Base-by-base conservation (phyloP, 2,888 invertebrate genomes). In the Luperina nickerlii region DNA sequence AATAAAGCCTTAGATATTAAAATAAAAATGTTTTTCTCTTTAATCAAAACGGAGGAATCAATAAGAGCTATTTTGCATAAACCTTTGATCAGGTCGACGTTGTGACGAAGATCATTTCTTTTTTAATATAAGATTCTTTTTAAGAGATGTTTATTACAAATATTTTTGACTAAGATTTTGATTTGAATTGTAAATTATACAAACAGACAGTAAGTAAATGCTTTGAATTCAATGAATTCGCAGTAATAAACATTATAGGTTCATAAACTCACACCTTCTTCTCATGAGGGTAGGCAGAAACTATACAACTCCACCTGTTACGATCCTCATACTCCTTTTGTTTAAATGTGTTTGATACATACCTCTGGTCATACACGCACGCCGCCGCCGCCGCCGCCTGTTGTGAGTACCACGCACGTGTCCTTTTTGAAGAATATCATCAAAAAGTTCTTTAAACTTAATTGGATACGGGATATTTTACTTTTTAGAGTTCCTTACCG, bases 11-110 rank as follows among this genome's bases (percentile, higher is more conserved):
- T n/a, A 57, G 69, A 66, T 65, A 54, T 82, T 60, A 18, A 74
- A 85, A 71, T 81, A 42, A 81, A 63, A 42, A 18, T 78, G 24
- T 73, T 81, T 74, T 77, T 67, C 42, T 38, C 82, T 78, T 76
- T 62, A 85, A 76, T 85, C 76, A 85, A 81, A 81, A 65, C 13
- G 70, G 54, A 85, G 74, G 45, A 74, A 85, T 85, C 86, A 85
- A 82, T 82, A 82, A 74, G 66, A 63, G 45, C 48, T 70, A 57
- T 85, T 77, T 84, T 82, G 70, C 83, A 84, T 82, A 74, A 57
- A 77, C 70, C 82, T 84, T 84, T 85, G 78, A 84, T 85, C 84
- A 20, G 18, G 24, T 15, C 69, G 63, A 9, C 60, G 51, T 11
- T 60, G 42, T 57, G 69, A 70, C 42, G 38, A 74, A 70, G 70